Conservation (phyloP, 2,797 vertebrate genomes). For the Hozukius guyotensis region DNA sequence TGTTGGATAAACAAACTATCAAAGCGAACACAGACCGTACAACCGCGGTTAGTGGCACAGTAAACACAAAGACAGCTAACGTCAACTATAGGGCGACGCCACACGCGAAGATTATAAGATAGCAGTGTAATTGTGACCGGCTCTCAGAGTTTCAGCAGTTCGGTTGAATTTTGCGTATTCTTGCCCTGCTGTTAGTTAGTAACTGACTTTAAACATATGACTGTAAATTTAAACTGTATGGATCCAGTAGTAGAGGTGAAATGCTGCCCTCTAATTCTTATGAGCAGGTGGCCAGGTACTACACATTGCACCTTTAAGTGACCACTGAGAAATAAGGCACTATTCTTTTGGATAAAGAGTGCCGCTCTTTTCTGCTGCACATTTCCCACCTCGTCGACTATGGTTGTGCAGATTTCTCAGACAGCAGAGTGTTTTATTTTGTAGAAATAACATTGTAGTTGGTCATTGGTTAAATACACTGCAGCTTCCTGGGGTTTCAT, state of each 20-base stretch:
- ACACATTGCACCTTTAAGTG: neutral
- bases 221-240: neutral
- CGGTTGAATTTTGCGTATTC: neutral
- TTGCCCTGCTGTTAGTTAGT: neutral
- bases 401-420: slow-evolving; percentile 17
- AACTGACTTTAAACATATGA: neutral
- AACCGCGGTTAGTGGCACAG: too few relatives aligned
- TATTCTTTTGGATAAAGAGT: neutral
- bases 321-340: too few relatives aligned
- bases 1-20: too few relatives aligned
- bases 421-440: slow-evolving; percentile 13
- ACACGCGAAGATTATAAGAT: too few relatives aligned
- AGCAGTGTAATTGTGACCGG: neutral
- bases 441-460: slow-evolving; percentile 29
- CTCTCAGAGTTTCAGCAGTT: neutral
- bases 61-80: neutral
- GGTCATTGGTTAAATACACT: slow-evolving; percentile 30
- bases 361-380: neutral
- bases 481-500: neutral
- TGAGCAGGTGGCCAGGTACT: neutral
- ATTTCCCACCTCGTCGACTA: neutral
- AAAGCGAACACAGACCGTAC: too few relatives aligned
- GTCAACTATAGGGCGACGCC: too few relatives aligned
- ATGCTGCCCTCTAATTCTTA: neutral
- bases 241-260: too few relatives aligned